Conservation (phyloP, 2,888 invertebrate species). For the Zaprionus bogoriensis region DNA sequence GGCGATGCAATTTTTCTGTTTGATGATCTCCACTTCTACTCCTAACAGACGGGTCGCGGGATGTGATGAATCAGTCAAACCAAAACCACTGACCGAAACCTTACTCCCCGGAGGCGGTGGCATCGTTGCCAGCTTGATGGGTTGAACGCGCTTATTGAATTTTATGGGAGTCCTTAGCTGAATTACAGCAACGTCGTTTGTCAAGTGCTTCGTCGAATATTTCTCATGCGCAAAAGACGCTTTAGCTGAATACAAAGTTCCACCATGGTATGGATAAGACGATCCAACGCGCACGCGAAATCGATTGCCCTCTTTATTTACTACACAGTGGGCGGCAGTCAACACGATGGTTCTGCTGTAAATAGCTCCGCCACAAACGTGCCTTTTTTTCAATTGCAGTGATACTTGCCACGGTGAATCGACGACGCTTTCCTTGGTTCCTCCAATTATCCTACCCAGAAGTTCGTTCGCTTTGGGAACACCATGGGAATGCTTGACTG, state of each 20-base stretch:
- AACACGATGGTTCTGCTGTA: neutral
- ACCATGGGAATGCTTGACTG: too few relatives aligned
- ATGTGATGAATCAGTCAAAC: neutral
- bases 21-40: neutral
- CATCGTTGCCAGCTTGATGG: constrained; percentile 1
- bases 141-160: neutral
- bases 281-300: neutral
- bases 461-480: too few relatives aligned
- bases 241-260: too few relatives aligned
- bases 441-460: constrained; percentile 19
- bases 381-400: neutral
- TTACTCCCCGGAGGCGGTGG: neutral
- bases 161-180: neutral
- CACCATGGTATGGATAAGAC: too few relatives aligned
- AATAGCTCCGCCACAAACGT: constrained; percentile 31
- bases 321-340: neutral
- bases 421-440: too few relatives aligned
- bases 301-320: neutral
- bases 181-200: constrained; percentile 14
- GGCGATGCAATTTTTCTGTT: neutral
- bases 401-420: constrained; percentile 26
- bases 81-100: constrained; percentile 16
- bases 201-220: neutral
- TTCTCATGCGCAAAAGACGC: neutral
- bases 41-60: neutral